Base-by-base conservation (phyloP, 2,113 vertebrate genomes). In the Myrmecophaga tridactyla region DNA sequence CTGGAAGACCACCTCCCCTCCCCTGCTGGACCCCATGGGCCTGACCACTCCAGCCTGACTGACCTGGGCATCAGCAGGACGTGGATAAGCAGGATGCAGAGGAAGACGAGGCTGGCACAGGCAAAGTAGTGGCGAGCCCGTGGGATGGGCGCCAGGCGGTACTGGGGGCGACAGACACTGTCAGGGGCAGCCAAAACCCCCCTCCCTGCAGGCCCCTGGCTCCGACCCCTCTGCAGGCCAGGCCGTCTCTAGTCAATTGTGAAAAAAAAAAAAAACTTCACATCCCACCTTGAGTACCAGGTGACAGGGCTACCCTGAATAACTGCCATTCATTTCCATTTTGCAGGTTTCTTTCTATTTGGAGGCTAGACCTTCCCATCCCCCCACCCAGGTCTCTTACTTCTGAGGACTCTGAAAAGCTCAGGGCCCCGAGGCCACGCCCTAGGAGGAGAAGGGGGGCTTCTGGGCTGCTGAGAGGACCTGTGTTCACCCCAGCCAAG, bases 51-150 rank as follows among this genome's bases (percentile, higher is more conserved):
- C 65, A 72, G 1, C 0, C n/a, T 25, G 0, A 97, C 99, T 98
- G 96, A 99, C 99, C 98, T 94, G 85, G 98, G 97, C 96, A 99
- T 98, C 89, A 99, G 98, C 36, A 99, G 97, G 97, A 99, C 97
- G 77, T 99, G 99, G 95, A 99, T 96, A 63, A 99, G 83, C 97
- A 99, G 99, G 97, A 99, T 99, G 93, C 99, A 99, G 93, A 99
- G 9, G 96, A 99, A 99, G 96, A 99, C 98, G 48, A 99, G 97
- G 77, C 98, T 90, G 90, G 99, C 99, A 76, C 99, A 99, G 3
- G 86, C 98, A 0, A 99, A 99, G 96, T 99, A 99, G 94, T 99
- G 98, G 95, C 99, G 99, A 97, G 99, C 99, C 97, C 98, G 98
- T 0, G 98, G 99, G 90, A 99, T 98, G 92, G 99, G 98, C 53